Percentiles rank a stretch among this genome's conserved stretches.
These are phyloP conservation scores for Drosophila kepulauana DNA, from an alignment of 1,140 invertebrate genomes.

Conservation along the genomic window DNA sequence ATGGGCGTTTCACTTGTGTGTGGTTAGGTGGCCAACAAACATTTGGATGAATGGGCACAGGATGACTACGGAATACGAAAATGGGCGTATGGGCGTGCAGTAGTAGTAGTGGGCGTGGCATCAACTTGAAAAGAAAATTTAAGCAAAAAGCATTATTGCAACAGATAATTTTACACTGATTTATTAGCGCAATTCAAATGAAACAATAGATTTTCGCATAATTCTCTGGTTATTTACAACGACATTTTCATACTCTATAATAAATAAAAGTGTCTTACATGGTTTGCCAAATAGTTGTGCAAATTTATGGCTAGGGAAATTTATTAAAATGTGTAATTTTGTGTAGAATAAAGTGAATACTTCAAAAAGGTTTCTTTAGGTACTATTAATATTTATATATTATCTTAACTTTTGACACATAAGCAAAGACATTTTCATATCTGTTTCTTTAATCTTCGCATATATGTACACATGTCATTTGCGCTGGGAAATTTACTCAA, in stretches of 20 bases:
- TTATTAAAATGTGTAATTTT: not conserved
- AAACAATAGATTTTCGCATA: slow-evolving; percentile 46
- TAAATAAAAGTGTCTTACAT: not conserved
- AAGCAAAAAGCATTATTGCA: slow-evolving; percentile 47
- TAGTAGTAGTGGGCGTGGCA: slow-evolving; percentile 28
- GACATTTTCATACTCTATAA: not conserved
- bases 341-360: no score
- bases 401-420: no score
- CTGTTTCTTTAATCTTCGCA: no score
- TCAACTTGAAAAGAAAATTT: slow-evolving; percentile 10
- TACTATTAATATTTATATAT: no score
- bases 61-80: not conserved
- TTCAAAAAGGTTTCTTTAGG: no score
- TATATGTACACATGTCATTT: no score
- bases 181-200: slow-evolving; percentile 51
- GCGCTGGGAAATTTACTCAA: no score
- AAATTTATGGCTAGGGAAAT: not conserved
- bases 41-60: slow-evolving; percentile 35
- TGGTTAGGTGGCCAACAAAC: slow-evolving; percentile 20
- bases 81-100: not conserved
- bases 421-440: no score
- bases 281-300: not conserved
- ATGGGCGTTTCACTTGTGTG: slow-evolving; percentile 33
- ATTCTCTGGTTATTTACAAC: slow-evolving; percentile 33
- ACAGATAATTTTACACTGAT: slow-evolving; percentile 58